These are phyloP conservation scores for Drosophila rubida DNA, from an alignment of 2,888 invertebrate species.

Conservation along the genomic window DNA sequence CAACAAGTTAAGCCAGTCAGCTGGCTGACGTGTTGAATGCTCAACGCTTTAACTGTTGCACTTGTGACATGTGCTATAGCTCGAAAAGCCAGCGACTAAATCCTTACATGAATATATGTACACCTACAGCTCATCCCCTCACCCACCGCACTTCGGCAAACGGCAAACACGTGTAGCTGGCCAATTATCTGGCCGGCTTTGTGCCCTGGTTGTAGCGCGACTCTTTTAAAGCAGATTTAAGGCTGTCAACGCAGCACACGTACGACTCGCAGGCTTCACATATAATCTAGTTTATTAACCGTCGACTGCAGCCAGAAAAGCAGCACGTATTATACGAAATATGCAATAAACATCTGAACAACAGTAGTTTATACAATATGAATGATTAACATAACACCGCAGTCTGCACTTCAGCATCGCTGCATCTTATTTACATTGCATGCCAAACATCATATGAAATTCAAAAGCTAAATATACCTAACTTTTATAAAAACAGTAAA, in stretches of 20 bases:
- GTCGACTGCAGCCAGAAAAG: constrained; percentile 30
- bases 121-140: constrained; percentile 22
- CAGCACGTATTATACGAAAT: too few species aligned
- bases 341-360: too few species aligned
- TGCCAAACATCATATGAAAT: background rate
- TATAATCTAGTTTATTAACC: constrained; percentile 59
- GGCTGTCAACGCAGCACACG: constrained; percentile 24
- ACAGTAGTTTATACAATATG: too few species aligned
- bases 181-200: constrained; percentile 55
- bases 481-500: background rate
- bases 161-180: constrained; percentile 17
- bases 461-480: background rate
- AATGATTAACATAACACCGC: too few species aligned
- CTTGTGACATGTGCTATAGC: constrained; percentile 43
- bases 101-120: constrained; percentile 33
- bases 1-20: constrained; percentile 68
- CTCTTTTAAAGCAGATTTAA: constrained; percentile 41
- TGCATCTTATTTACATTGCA: too few species aligned
- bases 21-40: constrained; percentile 67
- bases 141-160: background rate
- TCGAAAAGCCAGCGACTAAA: constrained; percentile 39
- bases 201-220: constrained; percentile 26
- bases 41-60: constrained; percentile 59
- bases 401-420: too few species aligned
- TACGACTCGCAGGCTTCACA: constrained; percentile 27